Conservation (phyloP, 2,113 vertebrate genomes). For the Oreochromis niloticus region DNA sequence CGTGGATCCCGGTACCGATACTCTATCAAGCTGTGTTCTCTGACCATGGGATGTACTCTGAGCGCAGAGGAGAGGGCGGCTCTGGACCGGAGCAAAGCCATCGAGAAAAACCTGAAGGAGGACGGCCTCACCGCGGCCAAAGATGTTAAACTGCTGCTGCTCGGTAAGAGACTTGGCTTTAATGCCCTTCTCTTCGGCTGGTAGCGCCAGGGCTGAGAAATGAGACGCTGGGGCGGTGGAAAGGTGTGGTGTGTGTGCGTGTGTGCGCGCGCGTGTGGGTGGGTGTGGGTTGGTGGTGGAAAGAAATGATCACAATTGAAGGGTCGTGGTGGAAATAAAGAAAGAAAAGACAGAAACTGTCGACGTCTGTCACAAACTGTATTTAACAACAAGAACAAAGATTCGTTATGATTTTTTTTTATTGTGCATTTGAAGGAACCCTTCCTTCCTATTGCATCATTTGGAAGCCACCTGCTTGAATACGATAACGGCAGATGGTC, state of each 20-base stretch:
- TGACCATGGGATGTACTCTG: slow-evolving; percentile 91
- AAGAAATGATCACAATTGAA: not conserved
- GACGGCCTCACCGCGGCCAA: slow-evolving; percentile 91
- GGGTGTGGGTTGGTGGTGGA: not conserved
- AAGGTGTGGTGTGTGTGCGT: slow-evolving; percentile 16
- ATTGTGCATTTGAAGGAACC: rapidly evolving
- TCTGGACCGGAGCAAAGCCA: slow-evolving; percentile 94
- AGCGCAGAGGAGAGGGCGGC: slow-evolving; percentile 95
- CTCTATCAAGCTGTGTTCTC: slow-evolving; percentile 65
- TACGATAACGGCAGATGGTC: not conserved
- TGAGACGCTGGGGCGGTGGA: not conserved
- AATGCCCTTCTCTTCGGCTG: not conserved
- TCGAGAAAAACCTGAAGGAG: slow-evolving; percentile 97
- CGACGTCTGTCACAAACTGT: not conserved
- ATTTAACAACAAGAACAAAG: not conserved
- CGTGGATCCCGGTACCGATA: slow-evolving; percentile 32
- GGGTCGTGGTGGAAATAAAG: not conserved
- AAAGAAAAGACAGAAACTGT: not conserved
- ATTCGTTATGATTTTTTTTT: not conserved
- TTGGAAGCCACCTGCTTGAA: not conserved
- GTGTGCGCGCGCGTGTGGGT: rapidly evolving
- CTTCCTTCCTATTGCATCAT: not conserved
- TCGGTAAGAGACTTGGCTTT: slow-evolving; percentile 78
- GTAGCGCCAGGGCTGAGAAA: not conserved
- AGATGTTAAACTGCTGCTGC: slow-evolving; percentile 95